phyloP scores from a whole-genome alignment of 2,888 invertebrate genomes.

The Cephonodes hylas region DNA sequence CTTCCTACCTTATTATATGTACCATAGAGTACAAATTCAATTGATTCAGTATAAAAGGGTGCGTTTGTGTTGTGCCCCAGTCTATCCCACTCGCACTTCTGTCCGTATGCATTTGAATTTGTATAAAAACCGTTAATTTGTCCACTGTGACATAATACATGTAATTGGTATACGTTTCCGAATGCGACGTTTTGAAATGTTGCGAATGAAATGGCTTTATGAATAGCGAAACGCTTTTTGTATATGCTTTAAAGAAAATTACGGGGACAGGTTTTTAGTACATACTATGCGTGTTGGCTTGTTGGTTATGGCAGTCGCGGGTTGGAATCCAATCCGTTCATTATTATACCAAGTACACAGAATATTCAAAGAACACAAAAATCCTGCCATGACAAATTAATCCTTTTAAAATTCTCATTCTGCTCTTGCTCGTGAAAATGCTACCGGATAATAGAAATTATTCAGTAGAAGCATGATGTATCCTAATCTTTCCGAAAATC shows the following conservation, averaged over 20 bases:
- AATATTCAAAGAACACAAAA: too few species aligned
- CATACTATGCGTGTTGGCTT: neutral
- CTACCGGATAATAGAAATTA: too few species aligned
- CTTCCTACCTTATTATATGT: constrained; percentile 25
- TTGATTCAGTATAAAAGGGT: constrained; percentile 36
- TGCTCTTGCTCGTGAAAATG: too few species aligned
- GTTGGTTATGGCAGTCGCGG: too few species aligned
- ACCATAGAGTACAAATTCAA: constrained; percentile 26
- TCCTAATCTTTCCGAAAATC: too few species aligned
- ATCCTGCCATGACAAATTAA: too few species aligned
- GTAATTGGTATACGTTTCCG: neutral
- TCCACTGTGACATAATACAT: constrained; percentile 2
- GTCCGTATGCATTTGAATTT: constrained; percentile 53
- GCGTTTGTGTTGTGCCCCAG: constrained; percentile 44
- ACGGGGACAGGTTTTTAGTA: too few species aligned
- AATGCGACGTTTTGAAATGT: neutral
- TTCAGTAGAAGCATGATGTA: too few species aligned
- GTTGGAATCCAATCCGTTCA: too few species aligned
- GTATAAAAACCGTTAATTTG: constrained; percentile 23
- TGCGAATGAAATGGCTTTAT: neutral
- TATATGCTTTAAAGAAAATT: neutral
- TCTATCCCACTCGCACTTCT: constrained; percentile 42
- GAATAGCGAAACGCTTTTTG: neutral
- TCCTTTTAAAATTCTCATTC: too few species aligned
- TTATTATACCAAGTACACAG: too few species aligned